phyloP scores from a whole-genome alignment of 2,797 vertebrate species.

The Rhinoraja longicauda region DNA sequence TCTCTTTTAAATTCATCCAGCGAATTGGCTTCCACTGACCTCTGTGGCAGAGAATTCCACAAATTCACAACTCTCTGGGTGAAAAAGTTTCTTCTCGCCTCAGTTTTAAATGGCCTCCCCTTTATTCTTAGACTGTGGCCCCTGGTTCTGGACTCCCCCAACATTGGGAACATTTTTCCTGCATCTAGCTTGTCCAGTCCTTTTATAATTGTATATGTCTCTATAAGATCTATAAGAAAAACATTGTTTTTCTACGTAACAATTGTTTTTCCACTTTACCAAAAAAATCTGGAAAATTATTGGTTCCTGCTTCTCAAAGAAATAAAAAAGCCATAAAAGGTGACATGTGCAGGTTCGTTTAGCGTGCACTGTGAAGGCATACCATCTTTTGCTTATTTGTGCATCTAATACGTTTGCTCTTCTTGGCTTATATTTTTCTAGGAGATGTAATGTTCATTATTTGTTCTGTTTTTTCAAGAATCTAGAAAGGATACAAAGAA shows the following conservation, averaged over 20 bases:
- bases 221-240: no score
- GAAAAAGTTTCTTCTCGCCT: no score
- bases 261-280: not conserved
- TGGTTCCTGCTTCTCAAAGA: not conserved
- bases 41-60: no score
- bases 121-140: no score
- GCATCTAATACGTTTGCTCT: not conserved
- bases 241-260: not conserved
- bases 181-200: no score
- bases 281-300: not conserved
- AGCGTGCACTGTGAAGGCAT: not conserved
- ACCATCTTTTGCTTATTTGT: not conserved
- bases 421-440: not conserved
- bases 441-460: constrained; percentile 5
- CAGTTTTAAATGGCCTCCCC: no score
- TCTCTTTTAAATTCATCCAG: no score
- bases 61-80: no score
- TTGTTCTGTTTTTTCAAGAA: constrained; percentile 16
- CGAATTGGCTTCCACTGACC: no score
- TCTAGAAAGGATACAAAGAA: not conserved
- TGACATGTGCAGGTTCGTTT: not conserved
- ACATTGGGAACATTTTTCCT: no score
- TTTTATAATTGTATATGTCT: no score
- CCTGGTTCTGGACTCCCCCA: no score
- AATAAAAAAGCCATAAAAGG: constrained; percentile 13